Base-by-base conservation (phyloP, 2,888 invertebrate genomes). In the Pycnomerus fuliginosus region DNA sequence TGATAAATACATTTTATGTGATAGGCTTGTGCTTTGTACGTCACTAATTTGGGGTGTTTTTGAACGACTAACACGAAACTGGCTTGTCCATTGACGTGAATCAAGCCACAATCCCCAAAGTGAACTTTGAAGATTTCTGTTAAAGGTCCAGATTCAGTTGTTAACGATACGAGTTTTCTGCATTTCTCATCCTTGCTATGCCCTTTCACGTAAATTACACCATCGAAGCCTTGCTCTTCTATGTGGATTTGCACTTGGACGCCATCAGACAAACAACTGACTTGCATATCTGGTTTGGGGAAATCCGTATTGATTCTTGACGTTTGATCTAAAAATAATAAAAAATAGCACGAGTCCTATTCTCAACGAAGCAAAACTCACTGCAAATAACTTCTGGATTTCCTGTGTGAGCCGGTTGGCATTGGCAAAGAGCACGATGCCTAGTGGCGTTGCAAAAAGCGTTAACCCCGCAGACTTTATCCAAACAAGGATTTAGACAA, bases 1-100 rank as follows among this genome's bases (percentile, higher is more conserved):
- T 93, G 90, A 70, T 96, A 96, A 40, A 93, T 87, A 70, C 96
- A 96, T 70, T 91, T 91, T 52, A 97, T 92, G 72, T 95, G 92
- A 76, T 95, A 97, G 1, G 96, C 95, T 71, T 94, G 92, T 3
- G 96, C 93, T 65, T 90, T 90, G 69, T 90, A 90, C 1, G 96
- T 97, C 34, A 96, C 87, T 36, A 97, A 78, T 76, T 92, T 92
- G 0, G 94, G 93, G 82, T 97, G 96, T 74, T 93, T 92, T 69
- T 97, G 96, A 67, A 97, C 90, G 14, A 97, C 93, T 27, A 97
- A 77, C 1, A 95, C 90, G 69, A 94, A 95, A 67, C 90, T 90
- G 14, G 94, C 94, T 68, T 91, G 83, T 34, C 93, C 93, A 69
- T 93, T 91, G 3, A 90, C 84, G 60, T 93, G 93, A 56, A 93